A percentile compares a stretch with the other conserved stretches of the same genome.
Evolutionary conservation across 2,888 invertebrate genomes (phyloP).

Genomic region (Branchipolynoe longqiensis): DNA sequence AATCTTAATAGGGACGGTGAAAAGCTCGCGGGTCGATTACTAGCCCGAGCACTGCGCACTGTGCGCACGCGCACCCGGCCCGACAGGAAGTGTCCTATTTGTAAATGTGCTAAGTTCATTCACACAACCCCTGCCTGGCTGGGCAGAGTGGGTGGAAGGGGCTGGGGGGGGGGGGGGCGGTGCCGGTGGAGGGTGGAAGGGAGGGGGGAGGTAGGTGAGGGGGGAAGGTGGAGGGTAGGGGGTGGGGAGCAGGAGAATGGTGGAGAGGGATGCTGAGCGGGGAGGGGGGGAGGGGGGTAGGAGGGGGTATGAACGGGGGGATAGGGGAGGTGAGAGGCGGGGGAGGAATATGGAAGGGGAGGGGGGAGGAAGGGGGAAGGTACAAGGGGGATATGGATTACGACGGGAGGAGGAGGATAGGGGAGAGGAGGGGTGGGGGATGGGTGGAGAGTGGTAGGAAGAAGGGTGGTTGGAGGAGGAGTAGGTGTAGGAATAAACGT

Average conservation of each 20-base stretch:
- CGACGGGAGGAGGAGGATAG: neutral
- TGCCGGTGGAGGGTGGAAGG: neutral
- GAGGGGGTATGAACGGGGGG: neutral
- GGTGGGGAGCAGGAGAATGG: too few relatives aligned
- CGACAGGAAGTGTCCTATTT: conserved; percentile 15
- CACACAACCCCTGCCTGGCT: too few relatives aligned
- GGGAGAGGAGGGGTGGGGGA: conserved; percentile 1
- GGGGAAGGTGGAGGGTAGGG: neutral
- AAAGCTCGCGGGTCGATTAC: conserved; percentile 17
- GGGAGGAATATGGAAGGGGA: neutral
- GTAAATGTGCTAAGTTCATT: conserved; percentile 36
- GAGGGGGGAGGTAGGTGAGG: neutral
- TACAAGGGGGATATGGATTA: too few relatives aligned
- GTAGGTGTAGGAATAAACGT: too few relatives aligned
- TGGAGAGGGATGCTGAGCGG: neutral
- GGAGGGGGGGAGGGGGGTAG: neutral
- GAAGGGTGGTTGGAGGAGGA: too few relatives aligned
- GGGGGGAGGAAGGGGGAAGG: neutral
- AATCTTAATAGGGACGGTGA: conserved; percentile 39
- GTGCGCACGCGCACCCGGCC: conserved; percentile 5
- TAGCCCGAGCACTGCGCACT: too few relatives aligned
- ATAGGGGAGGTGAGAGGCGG: neutral
- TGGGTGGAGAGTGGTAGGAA: too few relatives aligned
- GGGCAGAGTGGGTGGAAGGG: neutral
- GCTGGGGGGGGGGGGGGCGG: neutral